Evolutionary conservation across 2,797 vertebrate species (phyloP).

Genomic region (Pachyuromys duprasi): DNA sequence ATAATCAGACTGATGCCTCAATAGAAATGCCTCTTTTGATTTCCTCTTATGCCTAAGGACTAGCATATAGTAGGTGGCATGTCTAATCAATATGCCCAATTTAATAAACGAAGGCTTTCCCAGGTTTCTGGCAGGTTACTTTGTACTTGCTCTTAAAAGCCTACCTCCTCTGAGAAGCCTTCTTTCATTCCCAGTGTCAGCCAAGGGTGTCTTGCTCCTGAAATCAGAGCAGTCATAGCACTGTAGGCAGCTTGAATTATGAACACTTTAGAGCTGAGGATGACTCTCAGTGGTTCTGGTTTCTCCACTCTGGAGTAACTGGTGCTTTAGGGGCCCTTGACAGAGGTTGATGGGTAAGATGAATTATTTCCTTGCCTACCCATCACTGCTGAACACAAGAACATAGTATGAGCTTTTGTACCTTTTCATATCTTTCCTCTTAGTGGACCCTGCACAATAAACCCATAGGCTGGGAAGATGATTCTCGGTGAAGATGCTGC

Average conservation of each 20-base stretch:
- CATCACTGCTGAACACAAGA: neutral
- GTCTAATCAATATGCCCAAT: neutral
- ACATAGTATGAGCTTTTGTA: neutral
- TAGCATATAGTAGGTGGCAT: neutral
- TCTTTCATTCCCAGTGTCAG: constrained; percentile 1
- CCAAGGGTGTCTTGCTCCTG: neutral
- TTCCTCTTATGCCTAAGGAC: neutral
- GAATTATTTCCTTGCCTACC: neutral
- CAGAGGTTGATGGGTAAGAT: neutral
- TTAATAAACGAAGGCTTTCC: neutral
- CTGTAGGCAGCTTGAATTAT: neutral
- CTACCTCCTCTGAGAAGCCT: constrained; percentile 20
- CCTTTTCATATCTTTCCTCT: neutral
- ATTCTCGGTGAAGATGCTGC: neutral
- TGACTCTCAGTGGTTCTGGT: neutral
- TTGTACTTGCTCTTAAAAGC: neutral
- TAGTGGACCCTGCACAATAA: neutral
- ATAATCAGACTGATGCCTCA: neutral
- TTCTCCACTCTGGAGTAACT: neutral
- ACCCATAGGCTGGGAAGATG: neutral
- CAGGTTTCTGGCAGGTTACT: neutral
- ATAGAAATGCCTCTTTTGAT: neutral
- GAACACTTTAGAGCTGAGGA: neutral
- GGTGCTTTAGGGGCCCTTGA: neutral
- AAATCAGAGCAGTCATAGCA: neutral